These are phyloP conservation scores for Leptothorax acervorum DNA, from an alignment of 2,888 invertebrate genomes.

Conservation along the genomic window DNA sequence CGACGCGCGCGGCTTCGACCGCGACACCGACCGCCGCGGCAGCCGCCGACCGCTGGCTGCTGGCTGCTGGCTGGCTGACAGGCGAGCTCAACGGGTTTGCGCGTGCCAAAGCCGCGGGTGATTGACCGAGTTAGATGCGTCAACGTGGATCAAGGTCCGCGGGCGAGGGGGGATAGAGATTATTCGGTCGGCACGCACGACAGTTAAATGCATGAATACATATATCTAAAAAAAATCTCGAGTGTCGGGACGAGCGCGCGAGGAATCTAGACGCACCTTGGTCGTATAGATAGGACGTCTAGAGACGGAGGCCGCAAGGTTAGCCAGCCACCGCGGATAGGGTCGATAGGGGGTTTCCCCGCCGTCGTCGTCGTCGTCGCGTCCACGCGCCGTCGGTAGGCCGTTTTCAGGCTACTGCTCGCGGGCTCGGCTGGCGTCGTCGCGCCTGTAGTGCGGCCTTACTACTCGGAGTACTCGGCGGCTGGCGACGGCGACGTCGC, in stretches of 20 bases:
- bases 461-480: slow-evolving; percentile 30
- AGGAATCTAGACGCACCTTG: slow-evolving; percentile 17
- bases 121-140: slow-evolving; percentile 52
- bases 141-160: slow-evolving; percentile 52
- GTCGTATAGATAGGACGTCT: slow-evolving; percentile 36
- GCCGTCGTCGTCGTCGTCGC: slow-evolving; percentile 33
- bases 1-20: slow-evolving; percentile 39
- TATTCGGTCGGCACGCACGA: slow-evolving; percentile 19
- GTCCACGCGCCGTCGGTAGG: slow-evolving; percentile 41
- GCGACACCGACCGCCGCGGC: slow-evolving; percentile 33
- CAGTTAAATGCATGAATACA: not conserved
- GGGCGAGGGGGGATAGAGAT: not conserved
- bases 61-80: slow-evolving; percentile 27
- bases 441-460: slow-evolving; percentile 27
- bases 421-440: slow-evolving; percentile 24
- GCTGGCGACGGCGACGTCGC: slow-evolving; percentile 39
- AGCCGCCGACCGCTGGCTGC: slow-evolving; percentile 4
- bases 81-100: slow-evolving; percentile 34
- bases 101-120: slow-evolving; percentile 50
- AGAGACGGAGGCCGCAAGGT: slow-evolving; percentile 49
- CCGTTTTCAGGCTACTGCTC: slow-evolving; percentile 21
- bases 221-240: not conserved
- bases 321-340: slow-evolving; percentile 45
- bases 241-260: no score
- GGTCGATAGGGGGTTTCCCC: slow-evolving; percentile 51